A percentile compares a stretch with the other conserved stretches of the same genome.
Conservation (phyloP, 2,113 vertebrate genomes). For the Synodontis membranacea region DNA sequence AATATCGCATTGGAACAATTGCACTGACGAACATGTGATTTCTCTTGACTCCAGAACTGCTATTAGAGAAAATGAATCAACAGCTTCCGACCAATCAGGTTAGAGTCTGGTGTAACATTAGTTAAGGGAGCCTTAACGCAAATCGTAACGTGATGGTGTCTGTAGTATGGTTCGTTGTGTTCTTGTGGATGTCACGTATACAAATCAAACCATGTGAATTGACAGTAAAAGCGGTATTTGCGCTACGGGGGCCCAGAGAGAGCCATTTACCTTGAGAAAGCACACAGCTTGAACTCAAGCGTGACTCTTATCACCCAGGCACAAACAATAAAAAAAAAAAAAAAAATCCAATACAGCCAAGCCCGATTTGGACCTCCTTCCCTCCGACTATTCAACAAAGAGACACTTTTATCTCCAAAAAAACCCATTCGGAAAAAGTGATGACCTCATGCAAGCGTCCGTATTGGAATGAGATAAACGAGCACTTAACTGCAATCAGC, state of each 20-base stretch:
- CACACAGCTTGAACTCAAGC: neutral
- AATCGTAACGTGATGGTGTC: neutral
- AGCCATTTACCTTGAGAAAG: constrained; percentile 9
- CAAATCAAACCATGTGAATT: constrained; percentile 13
- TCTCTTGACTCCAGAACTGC: neutral
- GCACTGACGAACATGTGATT: neutral
- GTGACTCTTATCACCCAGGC: constrained; percentile 15
- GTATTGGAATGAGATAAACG: constrained; percentile 42
- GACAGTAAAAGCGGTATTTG: neutral
- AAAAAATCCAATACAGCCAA: constrained; percentile 31
- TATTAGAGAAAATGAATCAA: neutral
- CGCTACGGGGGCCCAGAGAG: constrained; percentile 5
- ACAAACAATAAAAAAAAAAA: constrained; percentile 37
- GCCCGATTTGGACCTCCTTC: constrained; percentile 1
- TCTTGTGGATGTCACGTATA: neutral
- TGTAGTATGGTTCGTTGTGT: neutral
- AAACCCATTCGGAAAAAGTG: constrained; percentile 25
- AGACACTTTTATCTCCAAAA: constrained; percentile 39
- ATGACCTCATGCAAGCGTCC: constrained; percentile 36
- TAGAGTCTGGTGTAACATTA: neutral
- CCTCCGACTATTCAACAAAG: constrained; percentile 9
- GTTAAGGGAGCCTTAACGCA: neutral
- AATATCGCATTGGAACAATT: neutral
- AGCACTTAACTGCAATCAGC: constrained; percentile 50
- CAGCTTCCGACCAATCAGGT: neutral